Evolutionary conservation across 1,140 invertebrate species (phyloP).

Genomic region (Polypedilum vanderplanki): DNA sequence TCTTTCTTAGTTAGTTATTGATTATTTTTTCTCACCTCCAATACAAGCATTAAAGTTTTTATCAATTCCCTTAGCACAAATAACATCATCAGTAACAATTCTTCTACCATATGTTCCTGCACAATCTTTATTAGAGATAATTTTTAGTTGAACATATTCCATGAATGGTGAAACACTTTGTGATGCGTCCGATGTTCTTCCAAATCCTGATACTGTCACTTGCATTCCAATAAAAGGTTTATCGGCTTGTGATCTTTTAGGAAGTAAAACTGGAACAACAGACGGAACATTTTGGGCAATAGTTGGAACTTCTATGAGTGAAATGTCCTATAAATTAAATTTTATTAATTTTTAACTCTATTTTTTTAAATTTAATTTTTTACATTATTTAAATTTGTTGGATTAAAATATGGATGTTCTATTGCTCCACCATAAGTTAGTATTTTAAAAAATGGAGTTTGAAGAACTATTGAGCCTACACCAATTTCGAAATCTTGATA

Average conservation of each 20-base stretch:
- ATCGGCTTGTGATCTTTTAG: not conserved
- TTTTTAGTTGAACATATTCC: not conserved
- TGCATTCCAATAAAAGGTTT: not conserved
- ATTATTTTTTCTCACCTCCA: not conserved
- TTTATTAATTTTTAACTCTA: not conserved
- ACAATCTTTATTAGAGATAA: not conserved
- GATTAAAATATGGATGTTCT: not conserved
- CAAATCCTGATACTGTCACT: constrained; percentile 22
- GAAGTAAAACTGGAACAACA: not conserved
- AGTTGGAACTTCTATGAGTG: not conserved
- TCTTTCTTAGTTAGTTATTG: not conserved
- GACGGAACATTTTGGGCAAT: not conserved
- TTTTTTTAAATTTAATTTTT: not conserved
- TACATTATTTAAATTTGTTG: constrained; percentile 13
- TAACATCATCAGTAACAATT: constrained; percentile 7
- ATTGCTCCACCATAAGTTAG: not conserved
- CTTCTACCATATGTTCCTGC: not conserved
- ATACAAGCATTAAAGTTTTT: not conserved
- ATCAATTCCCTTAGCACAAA: constrained; percentile 21
- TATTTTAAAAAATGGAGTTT: not conserved
- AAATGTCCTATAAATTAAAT: not conserved
- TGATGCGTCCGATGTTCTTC: not conserved
- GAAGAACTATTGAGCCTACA: not conserved
- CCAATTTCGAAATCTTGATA: constrained; percentile 6
- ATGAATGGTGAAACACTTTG: not conserved